Evolutionary conservation across 1,140 invertebrate genomes (phyloP), one percentile per base, ranked within the genome.

Genomic region (Venustaconcha ellipsiformis): DNA sequence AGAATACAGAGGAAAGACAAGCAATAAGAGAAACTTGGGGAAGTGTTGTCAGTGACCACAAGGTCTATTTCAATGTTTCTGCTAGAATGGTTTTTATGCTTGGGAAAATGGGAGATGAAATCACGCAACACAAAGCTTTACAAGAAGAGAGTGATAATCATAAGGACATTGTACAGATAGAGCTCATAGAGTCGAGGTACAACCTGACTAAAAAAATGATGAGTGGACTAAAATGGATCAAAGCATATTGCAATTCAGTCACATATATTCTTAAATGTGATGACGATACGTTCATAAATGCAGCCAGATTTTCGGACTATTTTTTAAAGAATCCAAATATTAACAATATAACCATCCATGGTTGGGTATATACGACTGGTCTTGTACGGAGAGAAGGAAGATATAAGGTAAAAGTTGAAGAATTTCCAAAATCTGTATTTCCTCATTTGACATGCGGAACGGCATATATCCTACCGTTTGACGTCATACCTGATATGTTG

Each of bases 161-260:
- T 26, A 57, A 48, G 20, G 67, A 68, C 23, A 68, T 57, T 12
- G 67, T 68, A 18, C 67, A 68, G 55, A 18, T 68, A 55, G 67
- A 68, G 14, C 14, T 68, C 55, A 56, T n/a, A 68, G 67, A 68
- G n/a, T 48, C 67, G 6, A 26, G 57, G n/a, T 1, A 57, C 26
- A 68, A 68, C 37, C 23, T 68, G 57, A 48, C 26, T 18, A 57
- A 20, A 18, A 68, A 68, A 68, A 68, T 68, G 67, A 23, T 68
- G 48, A 20, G 57, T 57, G 67, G 48, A 20, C 57, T 68, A 20
- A 56, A n/a, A 57, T 68, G 67, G 67, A 20, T 68, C n/a, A 57
- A 57, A 4, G 4, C n/a, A 8, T 57, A 68, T 57, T 68, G 67
- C n/a, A 68, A 57, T 20, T 13, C 20, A 0, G 48, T 55, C 37